These are phyloP conservation scores for Rhinoptilus africanus DNA, from an alignment of 2,113 vertebrate genomes.

Conservation along the genomic window DNA sequence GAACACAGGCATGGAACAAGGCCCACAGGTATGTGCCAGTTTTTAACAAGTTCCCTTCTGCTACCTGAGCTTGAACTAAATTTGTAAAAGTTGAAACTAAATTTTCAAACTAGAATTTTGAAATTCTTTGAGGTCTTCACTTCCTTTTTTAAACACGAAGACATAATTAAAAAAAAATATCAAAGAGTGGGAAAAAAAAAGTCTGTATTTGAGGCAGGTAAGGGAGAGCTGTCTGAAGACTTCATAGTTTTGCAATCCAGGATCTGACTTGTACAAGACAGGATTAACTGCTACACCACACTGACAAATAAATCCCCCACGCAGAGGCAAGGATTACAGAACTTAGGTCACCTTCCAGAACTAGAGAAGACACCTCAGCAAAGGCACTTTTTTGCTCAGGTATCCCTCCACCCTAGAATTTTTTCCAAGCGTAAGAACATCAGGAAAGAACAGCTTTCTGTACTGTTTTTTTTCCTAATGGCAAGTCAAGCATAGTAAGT, in stretches of 20 bases:
- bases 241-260: background rate
- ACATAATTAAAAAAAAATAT: background rate
- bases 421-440: background rate
- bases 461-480: background rate
- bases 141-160: background rate
- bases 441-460: background rate
- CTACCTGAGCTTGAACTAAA: background rate
- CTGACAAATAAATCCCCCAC: background rate
- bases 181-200: background rate
- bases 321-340: background rate
- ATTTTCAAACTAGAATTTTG: background rate
- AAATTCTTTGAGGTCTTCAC: background rate
- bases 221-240: background rate
- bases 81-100: background rate
- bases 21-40: background rate
- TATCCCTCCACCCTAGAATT: background rate
- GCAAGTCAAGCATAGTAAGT: background rate
- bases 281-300: background rate
- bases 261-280: background rate
- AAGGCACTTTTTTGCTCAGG: background rate
- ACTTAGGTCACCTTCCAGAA: background rate
- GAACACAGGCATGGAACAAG: background rate
- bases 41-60: background rate
- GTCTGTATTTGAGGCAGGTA: background rate
- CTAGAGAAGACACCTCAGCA: background rate